phyloP scores from a whole-genome alignment of 2,113 vertebrate genomes.

The Boleophthalmus pectinirostris region DNA sequence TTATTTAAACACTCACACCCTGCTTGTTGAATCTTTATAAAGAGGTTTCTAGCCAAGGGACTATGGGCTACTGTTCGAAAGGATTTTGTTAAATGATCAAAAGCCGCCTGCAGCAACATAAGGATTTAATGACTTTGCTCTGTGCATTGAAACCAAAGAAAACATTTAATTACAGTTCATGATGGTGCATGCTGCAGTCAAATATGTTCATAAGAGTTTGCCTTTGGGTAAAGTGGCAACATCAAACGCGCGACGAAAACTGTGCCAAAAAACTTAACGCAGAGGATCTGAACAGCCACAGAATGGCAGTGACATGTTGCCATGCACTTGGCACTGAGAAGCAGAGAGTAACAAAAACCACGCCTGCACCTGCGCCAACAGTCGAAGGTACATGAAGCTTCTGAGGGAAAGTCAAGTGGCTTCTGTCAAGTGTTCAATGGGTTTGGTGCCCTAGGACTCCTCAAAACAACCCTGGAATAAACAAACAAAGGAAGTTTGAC shows the following conservation, averaged over 20 bases:
- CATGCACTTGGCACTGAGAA: conserved; percentile 46
- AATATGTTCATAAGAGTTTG: conserved; percentile 30
- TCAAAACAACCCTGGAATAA: conserved; percentile 39
- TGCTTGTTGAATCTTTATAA: conserved; percentile 18
- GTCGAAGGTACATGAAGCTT: conserved; percentile 21
- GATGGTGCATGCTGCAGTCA: conserved; percentile 42
- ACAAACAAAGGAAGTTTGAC: conserved; percentile 55
- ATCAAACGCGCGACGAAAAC: conserved; percentile 49
- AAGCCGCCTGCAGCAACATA: conserved; percentile 30
- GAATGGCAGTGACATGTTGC: conserved; percentile 12
- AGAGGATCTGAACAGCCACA: conserved; percentile 20
- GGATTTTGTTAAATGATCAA: conserved; percentile 30
- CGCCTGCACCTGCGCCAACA: conserved; percentile 50
- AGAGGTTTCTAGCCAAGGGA: conserved; percentile 2
- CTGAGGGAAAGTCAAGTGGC: conserved; percentile 34
- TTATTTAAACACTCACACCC: conserved; percentile 16
- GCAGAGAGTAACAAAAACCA: conserved; percentile 28
- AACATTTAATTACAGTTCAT: conserved; percentile 43
- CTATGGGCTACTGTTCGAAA: conserved; percentile 18
- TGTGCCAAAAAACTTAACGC: conserved; percentile 42
- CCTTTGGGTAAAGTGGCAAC: conserved; percentile 45
- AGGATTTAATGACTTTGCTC: conserved; percentile 20
- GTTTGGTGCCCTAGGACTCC: conserved; percentile 24
- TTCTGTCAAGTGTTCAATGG: conserved; percentile 28
- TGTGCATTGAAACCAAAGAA: conserved; percentile 20